Conservation (phyloP, 2,797 vertebrate species). For the Oophaga sylvatica region DNA sequence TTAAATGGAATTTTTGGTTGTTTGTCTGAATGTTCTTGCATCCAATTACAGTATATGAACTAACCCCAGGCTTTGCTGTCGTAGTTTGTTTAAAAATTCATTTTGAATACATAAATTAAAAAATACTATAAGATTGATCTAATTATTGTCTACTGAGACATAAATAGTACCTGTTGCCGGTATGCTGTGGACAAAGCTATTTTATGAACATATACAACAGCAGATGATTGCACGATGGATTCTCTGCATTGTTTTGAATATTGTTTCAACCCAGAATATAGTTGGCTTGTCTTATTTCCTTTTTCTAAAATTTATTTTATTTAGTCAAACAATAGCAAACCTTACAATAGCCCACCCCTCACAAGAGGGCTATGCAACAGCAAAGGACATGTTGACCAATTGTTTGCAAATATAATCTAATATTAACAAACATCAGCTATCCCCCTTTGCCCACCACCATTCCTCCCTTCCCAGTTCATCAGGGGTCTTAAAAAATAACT, state of each 20-base stretch:
- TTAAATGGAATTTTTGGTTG: slow-evolving; percentile 9
- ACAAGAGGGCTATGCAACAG: no score
- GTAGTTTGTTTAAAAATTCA: slow-evolving; percentile 13
- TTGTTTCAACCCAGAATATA: slow-evolving; percentile 31
- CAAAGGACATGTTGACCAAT: no score
- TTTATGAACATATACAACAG: background rate
- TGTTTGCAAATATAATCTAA: no score
- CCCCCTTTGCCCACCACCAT: no score
- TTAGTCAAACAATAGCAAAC: no score
- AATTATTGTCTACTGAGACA: slow-evolving; percentile 17
- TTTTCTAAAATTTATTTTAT: no score
- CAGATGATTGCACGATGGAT: background rate
- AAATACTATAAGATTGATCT: slow-evolving; percentile 24
- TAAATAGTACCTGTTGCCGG: background rate
- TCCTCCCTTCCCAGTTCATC: no score
- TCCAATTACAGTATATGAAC: slow-evolving; percentile 2
- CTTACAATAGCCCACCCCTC: no score
- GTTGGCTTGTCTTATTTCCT: background rate
- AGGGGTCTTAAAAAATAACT: no score
- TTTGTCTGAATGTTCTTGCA: slow-evolving; percentile 28
- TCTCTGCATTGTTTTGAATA: background rate
- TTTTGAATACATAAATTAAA: slow-evolving; percentile 31
- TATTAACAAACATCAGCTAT: no score
- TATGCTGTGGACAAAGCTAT: no score
- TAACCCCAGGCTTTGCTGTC: slow-evolving; percentile 42